Evolutionary conservation across 2,113 vertebrate species (phyloP), one percentile per base, ranked within the genome.

Genomic region (Cyanoliseus patagonus): DNA sequence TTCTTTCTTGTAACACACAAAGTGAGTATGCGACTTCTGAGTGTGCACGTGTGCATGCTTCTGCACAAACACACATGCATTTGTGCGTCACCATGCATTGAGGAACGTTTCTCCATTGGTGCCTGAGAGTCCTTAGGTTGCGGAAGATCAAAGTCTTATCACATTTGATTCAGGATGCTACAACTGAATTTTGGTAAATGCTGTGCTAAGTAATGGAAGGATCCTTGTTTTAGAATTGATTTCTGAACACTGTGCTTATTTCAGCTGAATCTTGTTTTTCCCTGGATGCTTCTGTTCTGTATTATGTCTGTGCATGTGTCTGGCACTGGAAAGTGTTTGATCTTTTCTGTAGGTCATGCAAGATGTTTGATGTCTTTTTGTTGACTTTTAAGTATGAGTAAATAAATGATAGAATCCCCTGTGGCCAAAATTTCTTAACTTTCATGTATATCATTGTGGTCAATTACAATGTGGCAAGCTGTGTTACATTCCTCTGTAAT

Each of bases 321-420:
- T 91, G 95, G 89, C 84, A 67, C 81, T 83, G 83, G 25, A 24
- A 76, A 94, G 67, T 85, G 86, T 96, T 96, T 96, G 92, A 95
- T 96, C 91, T 94, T 92, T 97, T 91, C 83, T 87, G 83, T 91
- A 94, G 95, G 86, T 94, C 95, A 83, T 92, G 74, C 70, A 94
- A 86, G 67, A 94, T 85, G 78, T 95, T 96, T 94, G 92, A 95
- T 94, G 33, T 78, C 79, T 73, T 66, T 83, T 75, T 83, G 92
- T 94, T 95, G 91, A 87, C 70, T 94, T 92, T 89, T 80, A 59
- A 85, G 31, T 82, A 53, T 79, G 70, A 91, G 77, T 91, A 96
- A 89, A 91, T 94, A 96, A 94, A 94, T 83, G 67, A 91, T 89
- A 74, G 52, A 89, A 87, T 92, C 67, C 91, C 91, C 91, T 18